Conservation (phyloP, 2,888 invertebrate species). For the Rhopalosiphum nymphaeae region DNA sequence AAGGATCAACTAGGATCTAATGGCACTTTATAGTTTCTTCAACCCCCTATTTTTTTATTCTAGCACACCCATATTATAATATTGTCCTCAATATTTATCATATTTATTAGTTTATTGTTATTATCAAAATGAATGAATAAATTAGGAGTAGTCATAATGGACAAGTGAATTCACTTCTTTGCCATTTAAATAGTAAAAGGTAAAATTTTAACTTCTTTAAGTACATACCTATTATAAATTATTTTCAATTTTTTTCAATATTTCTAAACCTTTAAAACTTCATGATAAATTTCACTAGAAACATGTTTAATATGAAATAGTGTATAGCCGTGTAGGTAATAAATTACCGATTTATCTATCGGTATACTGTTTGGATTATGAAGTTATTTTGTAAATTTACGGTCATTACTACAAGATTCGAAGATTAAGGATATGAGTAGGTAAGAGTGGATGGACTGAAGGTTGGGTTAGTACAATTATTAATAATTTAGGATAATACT, state of each 20-base stretch:
- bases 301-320: not conserved
- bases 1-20: too few species aligned
- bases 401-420: not conserved
- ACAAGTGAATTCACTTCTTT: not conserved
- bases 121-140: too few species aligned
- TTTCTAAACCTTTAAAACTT: not conserved
- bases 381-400: not conserved
- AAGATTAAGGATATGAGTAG: too few species aligned
- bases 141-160: not conserved
- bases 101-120: not conserved
- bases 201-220: not conserved
- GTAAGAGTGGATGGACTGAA: too few species aligned
- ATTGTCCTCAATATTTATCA: not conserved
- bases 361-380: not conserved
- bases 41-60: too few species aligned
- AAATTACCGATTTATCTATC: not conserved
- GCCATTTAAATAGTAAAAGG: not conserved
- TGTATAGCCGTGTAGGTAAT: too few species aligned
- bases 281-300: not conserved
- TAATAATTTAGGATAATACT: too few species aligned
- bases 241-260: not conserved
- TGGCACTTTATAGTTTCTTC: too few species aligned
- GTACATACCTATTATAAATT: not conserved
- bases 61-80: too few species aligned
- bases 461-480: too few species aligned